A percentile compares a stretch with the other conserved stretches of the same genome.
phyloP scores from a whole-genome alignment of 1,140 invertebrate species.

The Argopecten irradians region DNA sequence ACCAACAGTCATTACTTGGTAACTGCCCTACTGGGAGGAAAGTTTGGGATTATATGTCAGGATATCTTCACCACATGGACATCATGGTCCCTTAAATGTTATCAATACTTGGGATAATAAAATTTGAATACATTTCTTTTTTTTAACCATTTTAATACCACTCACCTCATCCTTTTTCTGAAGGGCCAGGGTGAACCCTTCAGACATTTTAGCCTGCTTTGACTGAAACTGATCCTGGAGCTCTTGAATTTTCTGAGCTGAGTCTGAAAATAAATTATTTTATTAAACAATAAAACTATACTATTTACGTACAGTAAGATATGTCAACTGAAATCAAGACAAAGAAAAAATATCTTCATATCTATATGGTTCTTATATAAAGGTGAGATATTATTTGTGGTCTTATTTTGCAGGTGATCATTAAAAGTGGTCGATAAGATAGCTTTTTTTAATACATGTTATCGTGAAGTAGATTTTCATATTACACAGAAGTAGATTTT shows the following conservation, averaged over 20 bases:
- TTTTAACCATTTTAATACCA: too few relatives aligned
- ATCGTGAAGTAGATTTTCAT: too few relatives aligned
- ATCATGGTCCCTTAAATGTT: too few relatives aligned
- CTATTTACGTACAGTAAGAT: not conserved
- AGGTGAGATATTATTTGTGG: too few relatives aligned
- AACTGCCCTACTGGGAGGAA: too few relatives aligned
- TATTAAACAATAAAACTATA: not conserved
- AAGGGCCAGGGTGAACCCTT: slow-evolving; percentile 55
- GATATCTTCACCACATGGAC: too few relatives aligned
- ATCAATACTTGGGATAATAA: too few relatives aligned
- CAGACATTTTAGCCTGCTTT: slow-evolving; percentile 52
- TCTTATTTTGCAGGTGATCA: not conserved
- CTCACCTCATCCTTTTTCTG: slow-evolving; percentile 60
- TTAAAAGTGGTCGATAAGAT: not conserved
- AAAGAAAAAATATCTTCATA: not conserved
- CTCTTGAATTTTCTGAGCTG: slow-evolving; percentile 58
- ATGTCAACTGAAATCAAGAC: not conserved
- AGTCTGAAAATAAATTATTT: slow-evolving; percentile 49
- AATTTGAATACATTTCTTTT: too few relatives aligned
- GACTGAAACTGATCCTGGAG: slow-evolving; percentile 61
- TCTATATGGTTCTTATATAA: too few relatives aligned
- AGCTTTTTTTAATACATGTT: not conserved
- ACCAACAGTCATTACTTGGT: too few relatives aligned
- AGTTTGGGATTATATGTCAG: too few relatives aligned
- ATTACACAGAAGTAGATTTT: too few relatives aligned